A percentile compares a stretch with the other conserved stretches of the same genome.
These are phyloP conservation scores for Chelonus formosanus DNA, from an alignment of 2,888 invertebrate species.

Conservation along the genomic window DNA sequence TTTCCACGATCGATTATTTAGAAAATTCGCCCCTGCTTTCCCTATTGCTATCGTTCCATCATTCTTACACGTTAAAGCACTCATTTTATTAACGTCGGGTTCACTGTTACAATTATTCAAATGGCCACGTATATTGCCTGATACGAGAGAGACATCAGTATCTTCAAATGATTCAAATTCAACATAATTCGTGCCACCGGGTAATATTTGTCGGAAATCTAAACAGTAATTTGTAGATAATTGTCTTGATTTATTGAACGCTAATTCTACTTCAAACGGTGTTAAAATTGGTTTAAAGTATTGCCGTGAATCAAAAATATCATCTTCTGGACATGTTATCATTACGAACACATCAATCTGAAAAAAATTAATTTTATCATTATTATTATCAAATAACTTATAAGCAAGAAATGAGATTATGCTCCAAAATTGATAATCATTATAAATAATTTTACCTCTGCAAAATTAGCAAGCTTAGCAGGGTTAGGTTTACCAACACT, in stretches of 20 bases:
- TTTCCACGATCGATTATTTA: conserved; percentile 80
- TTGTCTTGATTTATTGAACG: conserved; percentile 71
- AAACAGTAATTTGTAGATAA: conserved; percentile 72
- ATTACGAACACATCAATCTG: conserved; percentile 92
- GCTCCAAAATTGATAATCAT: too few relatives aligned
- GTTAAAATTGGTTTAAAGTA: conserved; percentile 91
- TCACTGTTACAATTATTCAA: conserved; percentile 44
- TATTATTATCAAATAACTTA: too few relatives aligned
- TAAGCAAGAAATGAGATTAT: too few relatives aligned
- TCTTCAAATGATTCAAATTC: conserved; percentile 58
- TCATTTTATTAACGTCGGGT: conserved; percentile 59
- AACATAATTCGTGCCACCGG: conserved; percentile 69
- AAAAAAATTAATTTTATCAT: not conserved
- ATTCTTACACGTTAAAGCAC: conserved; percentile 48
- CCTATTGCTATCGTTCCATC: conserved; percentile 64
- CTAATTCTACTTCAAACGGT: conserved; percentile 90
- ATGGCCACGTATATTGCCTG: conserved; percentile 73
- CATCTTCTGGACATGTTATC: conserved; percentile 91
- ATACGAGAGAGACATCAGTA: conserved; percentile 79
- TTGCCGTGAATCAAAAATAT: conserved; percentile 82
- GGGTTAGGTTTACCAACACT: conserved; percentile 95
- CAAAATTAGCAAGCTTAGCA: conserved; percentile 94
- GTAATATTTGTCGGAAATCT: conserved; percentile 79
- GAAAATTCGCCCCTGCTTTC: conserved; percentile 72
- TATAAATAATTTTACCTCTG: conserved; percentile 70